Percentiles rank a stretch among this genome's conserved stretches.
Evolutionary conservation across 2,888 invertebrate species (phyloP).

Genomic region (Leucoptera coffeella): DNA sequence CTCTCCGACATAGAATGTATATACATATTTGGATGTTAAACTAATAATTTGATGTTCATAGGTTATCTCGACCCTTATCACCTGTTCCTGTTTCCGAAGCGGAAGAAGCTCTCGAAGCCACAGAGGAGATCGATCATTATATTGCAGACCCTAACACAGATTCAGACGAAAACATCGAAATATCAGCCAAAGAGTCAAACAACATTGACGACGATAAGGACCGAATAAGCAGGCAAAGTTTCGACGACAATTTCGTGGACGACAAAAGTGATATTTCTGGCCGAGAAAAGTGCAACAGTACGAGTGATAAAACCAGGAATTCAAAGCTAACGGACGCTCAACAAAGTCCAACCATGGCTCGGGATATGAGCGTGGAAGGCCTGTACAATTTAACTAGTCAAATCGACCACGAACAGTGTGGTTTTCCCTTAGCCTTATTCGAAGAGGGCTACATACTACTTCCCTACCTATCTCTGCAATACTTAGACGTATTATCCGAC

Average conservation of each 20-base stretch:
- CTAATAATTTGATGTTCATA: constrained; percentile 11
- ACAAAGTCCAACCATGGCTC: constrained; percentile 54
- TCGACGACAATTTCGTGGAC: constrained; percentile 33
- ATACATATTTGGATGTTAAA: too few relatives aligned
- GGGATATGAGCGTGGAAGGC: constrained; percentile 62
- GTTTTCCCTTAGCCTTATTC: constrained; percentile 83
- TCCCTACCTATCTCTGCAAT: constrained; percentile 92
- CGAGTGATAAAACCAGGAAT: constrained; percentile 40
- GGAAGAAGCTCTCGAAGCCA: constrained; percentile 12
- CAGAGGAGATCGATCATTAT: not conserved
- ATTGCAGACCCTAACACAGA: constrained; percentile 13
- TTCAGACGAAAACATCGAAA: constrained; percentile 17
- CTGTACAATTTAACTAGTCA: constrained; percentile 61
- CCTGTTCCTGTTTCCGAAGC: constrained; percentile 17
- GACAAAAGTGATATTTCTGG: constrained; percentile 23
- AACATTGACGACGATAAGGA: constrained; percentile 40
- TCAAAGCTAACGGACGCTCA: constrained; percentile 30
- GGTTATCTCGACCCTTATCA: constrained; percentile 34
- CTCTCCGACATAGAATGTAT: too few relatives aligned
- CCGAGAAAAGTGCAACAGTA: constrained; percentile 44
- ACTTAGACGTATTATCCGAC: constrained; percentile 86
- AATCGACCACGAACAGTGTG: constrained; percentile 68
- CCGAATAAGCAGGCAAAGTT: constrained; percentile 33
- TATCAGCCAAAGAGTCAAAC: constrained; percentile 33
- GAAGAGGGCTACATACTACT: constrained; percentile 89